Base-by-base conservation (phyloP, 2,888 invertebrate genomes). In the Amiota minor region DNA sequence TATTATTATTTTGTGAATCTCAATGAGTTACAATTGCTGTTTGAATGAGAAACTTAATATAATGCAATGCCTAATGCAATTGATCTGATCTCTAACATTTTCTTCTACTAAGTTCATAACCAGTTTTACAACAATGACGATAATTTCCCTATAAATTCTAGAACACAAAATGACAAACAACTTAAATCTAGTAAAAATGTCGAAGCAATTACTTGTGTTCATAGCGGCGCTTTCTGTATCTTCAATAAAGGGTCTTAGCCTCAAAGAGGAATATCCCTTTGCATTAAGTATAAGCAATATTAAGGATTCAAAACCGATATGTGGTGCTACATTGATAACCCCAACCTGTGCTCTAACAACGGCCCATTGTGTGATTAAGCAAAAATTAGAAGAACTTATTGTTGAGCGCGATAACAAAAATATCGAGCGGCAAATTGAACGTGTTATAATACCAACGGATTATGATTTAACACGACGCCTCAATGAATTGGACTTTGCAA, bases 321-420 rank as follows among this genome's bases (percentile, higher is more conserved):
- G 53, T 12, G 53, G 3, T 14, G n/a, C 59, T 11, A 16, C 59
- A 59, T 20, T 59, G 11, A 59, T 59, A 16, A 59, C 59, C 4
- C 59, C 59, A n/a, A 59, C 59, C 4, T 59, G 59, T 20, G 59
- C 59, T n/a, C 59, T 59, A 16, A 59, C 23, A 4, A 59, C 16
- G 0, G 53, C 4, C 0, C 1, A 53, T n/a, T 53, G 53, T 16
- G 9, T 53, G 4, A 14, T 9, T 9, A n/a, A 14, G n/a, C 14
- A 53, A 16, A 16, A 53, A 14, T 8, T 16, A 14, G 53, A 53
- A 6, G n/a, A 53, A 16, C 2, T 53, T 9, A n/a, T n/a, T 16
- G 9, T 53, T 16, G 53, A 53, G n/a, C 14, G 8, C 9, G 16
- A 16, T 53, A 16, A 9, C 53, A 53, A 53, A 53, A 53, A 53